These are phyloP conservation scores for Drosophila austrosaltans DNA, from an alignment of 2,888 invertebrate genomes.

Conservation along the genomic window DNA sequence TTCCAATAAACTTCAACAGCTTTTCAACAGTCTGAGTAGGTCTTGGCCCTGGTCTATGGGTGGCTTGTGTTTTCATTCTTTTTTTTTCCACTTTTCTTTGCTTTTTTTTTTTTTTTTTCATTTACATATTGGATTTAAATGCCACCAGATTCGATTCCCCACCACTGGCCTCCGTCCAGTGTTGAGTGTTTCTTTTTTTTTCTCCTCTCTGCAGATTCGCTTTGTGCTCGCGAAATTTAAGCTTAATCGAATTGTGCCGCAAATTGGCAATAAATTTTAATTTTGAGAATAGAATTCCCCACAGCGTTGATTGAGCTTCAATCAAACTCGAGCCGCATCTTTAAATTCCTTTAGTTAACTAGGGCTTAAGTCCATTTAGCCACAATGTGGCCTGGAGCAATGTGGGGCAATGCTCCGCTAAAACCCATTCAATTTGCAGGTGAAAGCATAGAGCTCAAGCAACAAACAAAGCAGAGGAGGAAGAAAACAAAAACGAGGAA, in stretches of 20 bases:
- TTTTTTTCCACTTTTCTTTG: neutral
- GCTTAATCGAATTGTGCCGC: conserved; percentile 79
- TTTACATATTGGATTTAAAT: conserved; percentile 79
- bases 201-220: conserved; percentile 20
- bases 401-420: conserved; percentile 57
- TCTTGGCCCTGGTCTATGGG: conserved; percentile 1
- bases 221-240: conserved; percentile 62
- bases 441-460: conserved; percentile 43
- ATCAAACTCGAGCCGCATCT: conserved; percentile 54
- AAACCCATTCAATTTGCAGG: conserved; percentile 71
- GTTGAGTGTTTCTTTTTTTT: conserved; percentile 67
- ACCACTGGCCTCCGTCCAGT: conserved; percentile 50
- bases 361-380: conserved; percentile 38
- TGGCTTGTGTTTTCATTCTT: conserved; percentile 12
- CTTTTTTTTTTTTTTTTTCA: conserved; percentile 33
- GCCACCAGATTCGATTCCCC: conserved; percentile 60
- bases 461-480: conserved; percentile 10
- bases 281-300: conserved; percentile 64
- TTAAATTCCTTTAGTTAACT: conserved; percentile 21
- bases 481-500: conserved; percentile 20
- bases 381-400: conserved; percentile 44
- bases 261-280: conserved; percentile 81
- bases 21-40: conserved; percentile 65
- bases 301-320: conserved; percentile 68
- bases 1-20: conserved; percentile 80